Base-by-base conservation (phyloP, 2,888 invertebrate genomes). In the Itoplectis maculator region DNA sequence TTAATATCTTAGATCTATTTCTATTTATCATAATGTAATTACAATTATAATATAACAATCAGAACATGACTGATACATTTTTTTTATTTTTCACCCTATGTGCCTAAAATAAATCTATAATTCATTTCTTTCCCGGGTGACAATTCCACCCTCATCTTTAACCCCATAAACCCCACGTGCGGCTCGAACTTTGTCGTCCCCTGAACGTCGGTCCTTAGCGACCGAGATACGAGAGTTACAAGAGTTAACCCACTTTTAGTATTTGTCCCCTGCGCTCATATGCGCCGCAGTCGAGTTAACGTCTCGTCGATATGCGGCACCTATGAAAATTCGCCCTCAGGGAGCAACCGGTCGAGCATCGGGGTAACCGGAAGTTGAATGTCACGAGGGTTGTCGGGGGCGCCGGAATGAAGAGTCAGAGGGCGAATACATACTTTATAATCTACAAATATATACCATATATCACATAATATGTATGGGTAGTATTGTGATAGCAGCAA, bases 401-500 rank as follows among this genome's bases (percentile, higher is more conserved):
- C 3, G 15, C 3, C 2, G 37, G 37, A 9, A 15, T 40, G 37
- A 61, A 61, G 61, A 15, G 61, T 59, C 59, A 35, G 37, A 59
- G 35, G 59, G 35, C n/a, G 59, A 35, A 40, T 40, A 18, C 37
- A 37, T 37, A 15, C n/a, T n/a, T n/a, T n/a, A n/a, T n/a, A n/a
- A n/a, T n/a, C n/a, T n/a, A n/a, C n/a, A n/a, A n/a, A n/a, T n/a
- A n/a, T n/a, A n/a, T n/a, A n/a, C n/a, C n/a, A n/a, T n/a, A n/a
- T n/a, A n/a, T n/a, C n/a, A n/a, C n/a, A n/a, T n/a, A n/a, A n/a
- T n/a, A n/a, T n/a, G n/a, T n/a, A n/a, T n/a, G n/a, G n/a, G n/a
- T n/a, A n/a, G n/a, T 69, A 54, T 69, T 69, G 54, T 69, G 37
- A 69, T 20, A 37, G 59, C 59, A 15, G 13, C 37, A n/a, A n/a